Evolutionary conservation across 1,140 invertebrate species (phyloP).

Genomic region (Onthophagus taurus): DNA sequence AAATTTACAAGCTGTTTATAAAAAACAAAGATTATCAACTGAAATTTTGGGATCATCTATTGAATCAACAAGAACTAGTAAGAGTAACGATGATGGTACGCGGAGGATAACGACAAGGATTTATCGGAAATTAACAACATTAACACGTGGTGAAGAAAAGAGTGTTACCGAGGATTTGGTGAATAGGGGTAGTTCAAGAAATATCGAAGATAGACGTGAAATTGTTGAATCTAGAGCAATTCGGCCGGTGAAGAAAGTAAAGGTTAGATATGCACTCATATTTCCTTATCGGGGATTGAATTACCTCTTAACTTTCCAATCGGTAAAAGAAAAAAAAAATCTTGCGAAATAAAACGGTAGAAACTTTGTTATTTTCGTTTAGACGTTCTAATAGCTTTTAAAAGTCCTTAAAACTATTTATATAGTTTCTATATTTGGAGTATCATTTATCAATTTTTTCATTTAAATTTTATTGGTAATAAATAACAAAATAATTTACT

Average conservation of each 20-base stretch:
- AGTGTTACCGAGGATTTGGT: conserved; percentile 61
- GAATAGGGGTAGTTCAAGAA: conserved; percentile 40
- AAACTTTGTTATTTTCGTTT: too few species aligned
- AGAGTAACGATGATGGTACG: conserved; percentile 61
- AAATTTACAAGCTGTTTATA: conserved; percentile 61
- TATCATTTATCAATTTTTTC: too few species aligned
- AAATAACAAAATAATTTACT: too few species aligned
- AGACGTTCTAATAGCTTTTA: too few species aligned
- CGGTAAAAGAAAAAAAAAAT: too few species aligned
- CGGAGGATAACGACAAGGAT: conserved; percentile 77
- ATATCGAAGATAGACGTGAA: conserved; percentile 41
- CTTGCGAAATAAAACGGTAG: too few species aligned
- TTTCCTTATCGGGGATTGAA: too few species aligned
- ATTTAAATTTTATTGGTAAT: too few species aligned
- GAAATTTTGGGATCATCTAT: conserved; percentile 74
- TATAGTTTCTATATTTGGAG: too few species aligned
- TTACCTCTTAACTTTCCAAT: too few species aligned
- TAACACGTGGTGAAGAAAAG: conserved; percentile 78
- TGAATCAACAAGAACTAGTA: conserved; percentile 70
- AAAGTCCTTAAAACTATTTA: too few species aligned
- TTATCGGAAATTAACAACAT: conserved; percentile 80
- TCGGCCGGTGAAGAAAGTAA: conserved; percentile 45
- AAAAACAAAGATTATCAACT: conserved; percentile 71
- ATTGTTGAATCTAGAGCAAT: conserved; percentile 41
- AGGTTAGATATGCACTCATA: too few species aligned